Conservation (phyloP, 2,888 invertebrate genomes). For the Platycnemis pennipes region DNA sequence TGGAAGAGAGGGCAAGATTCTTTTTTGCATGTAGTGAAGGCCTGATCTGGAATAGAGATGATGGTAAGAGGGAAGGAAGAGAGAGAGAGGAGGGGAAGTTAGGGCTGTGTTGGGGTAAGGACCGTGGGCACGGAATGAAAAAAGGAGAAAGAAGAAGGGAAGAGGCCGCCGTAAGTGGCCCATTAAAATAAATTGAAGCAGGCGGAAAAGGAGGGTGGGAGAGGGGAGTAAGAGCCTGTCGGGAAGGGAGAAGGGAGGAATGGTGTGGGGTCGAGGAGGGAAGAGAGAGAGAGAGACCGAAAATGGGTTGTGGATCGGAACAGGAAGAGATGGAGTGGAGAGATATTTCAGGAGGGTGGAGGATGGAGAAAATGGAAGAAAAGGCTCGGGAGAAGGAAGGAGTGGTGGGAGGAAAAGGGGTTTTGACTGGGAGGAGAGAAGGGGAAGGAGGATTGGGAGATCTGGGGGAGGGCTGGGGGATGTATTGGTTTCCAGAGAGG, state of each 20-base stretch:
- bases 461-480: background rate
- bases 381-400: background rate
- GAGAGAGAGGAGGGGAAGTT: background rate
- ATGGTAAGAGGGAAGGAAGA: background rate
- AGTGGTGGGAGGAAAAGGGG: background rate
- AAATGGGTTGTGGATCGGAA: constrained; percentile 38
- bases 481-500: constrained; percentile 15
- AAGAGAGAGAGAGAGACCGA: background rate
- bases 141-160: background rate
- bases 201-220: constrained; percentile 41
- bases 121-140: background rate
- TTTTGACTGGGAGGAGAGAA: background rate
- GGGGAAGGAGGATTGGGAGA: background rate
- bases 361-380: background rate
- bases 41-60: background rate
- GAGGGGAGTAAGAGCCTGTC: background rate
- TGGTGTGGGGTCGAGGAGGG: background rate
- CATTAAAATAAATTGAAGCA: constrained; percentile 67
- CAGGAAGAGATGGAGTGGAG: constrained; percentile 28
- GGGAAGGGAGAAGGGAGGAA: background rate
- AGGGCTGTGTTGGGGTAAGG: background rate
- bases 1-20: background rate
- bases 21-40: background rate
- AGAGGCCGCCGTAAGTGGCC: constrained; percentile 61
- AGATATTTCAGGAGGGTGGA: background rate